These are phyloP conservation scores for Acanthurus tractus DNA, from an alignment of 2,797 vertebrate species.

Conservation along the genomic window DNA sequence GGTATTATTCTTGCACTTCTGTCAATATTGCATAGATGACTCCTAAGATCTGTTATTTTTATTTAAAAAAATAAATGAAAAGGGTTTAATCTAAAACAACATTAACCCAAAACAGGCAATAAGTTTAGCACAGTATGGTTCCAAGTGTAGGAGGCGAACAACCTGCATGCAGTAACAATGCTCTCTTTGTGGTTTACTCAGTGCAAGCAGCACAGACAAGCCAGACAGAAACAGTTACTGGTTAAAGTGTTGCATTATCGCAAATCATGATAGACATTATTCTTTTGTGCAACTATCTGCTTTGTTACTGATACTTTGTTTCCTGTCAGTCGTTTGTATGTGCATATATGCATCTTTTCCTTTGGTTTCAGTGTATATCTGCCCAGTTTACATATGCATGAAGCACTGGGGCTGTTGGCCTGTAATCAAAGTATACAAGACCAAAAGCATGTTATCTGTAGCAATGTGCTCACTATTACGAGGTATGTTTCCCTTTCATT, in stretches of 20 bases:
- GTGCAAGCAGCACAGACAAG: slow-evolving; percentile 24
- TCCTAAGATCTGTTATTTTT: too few relatives aligned
- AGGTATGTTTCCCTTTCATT: slow-evolving; percentile 65
- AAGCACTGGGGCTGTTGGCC: slow-evolving; percentile 48
- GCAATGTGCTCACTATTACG: slow-evolving; percentile 55
- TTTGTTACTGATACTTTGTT: slow-evolving; percentile 44
- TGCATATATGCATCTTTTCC: slow-evolving; percentile 30
- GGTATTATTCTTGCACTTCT: too few relatives aligned
- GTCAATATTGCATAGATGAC: too few relatives aligned
- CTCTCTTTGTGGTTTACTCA: slow-evolving; percentile 41
- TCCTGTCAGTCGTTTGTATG: slow-evolving; percentile 3
- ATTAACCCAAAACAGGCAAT: background rate
- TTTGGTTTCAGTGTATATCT: slow-evolving; percentile 43
- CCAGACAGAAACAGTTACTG: slow-evolving; percentile 25
- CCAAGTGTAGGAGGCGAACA: slow-evolving; percentile 24
- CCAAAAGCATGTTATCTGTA: slow-evolving; percentile 62
- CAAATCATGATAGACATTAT: slow-evolving; percentile 36
- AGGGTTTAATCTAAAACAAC: too few relatives aligned
- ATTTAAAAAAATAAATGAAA: too few relatives aligned
- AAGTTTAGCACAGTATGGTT: slow-evolving; percentile 14
- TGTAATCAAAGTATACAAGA: slow-evolving; percentile 73
- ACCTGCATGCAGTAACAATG: slow-evolving; percentile 43
- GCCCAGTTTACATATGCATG: slow-evolving; percentile 57
- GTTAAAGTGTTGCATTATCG: slow-evolving; percentile 22
- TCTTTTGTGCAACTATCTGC: slow-evolving; percentile 23